A percentile compares a stretch with the other conserved stretches of the same genome.
Evolutionary conservation across 2,797 vertebrate genomes (phyloP).

Genomic region (Amblyraja radiata): DNA sequence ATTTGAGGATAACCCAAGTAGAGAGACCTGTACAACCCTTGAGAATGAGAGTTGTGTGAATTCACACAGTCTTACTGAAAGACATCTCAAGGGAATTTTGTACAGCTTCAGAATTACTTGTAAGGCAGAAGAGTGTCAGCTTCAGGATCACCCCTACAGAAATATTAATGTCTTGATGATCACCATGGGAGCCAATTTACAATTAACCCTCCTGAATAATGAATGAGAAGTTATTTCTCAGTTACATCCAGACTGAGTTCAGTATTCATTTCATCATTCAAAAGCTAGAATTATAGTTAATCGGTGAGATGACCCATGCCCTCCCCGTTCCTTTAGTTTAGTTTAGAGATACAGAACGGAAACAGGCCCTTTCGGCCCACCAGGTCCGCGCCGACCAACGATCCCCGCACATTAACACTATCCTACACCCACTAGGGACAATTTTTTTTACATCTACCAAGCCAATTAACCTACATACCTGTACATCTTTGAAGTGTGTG

Average conservation of each 20-base stretch:
- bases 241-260: neutral
- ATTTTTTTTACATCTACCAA: too few relatives aligned
- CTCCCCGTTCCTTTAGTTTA: neutral
- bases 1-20: neutral
- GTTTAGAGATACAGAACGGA: too few relatives aligned
- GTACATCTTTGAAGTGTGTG: too few relatives aligned
- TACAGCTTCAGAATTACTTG: neutral
- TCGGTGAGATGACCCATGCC: neutral
- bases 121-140: neutral
- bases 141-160: neutral
- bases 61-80: neutral
- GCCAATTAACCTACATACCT: too few relatives aligned
- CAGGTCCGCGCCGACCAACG: too few relatives aligned
- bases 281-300: neutral
- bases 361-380: too few relatives aligned
- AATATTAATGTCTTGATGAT: neutral
- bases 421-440: too few relatives aligned
- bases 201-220: neutral
- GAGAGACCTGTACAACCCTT: neutral
- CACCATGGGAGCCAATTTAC: neutral
- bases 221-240: neutral
- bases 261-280: neutral
- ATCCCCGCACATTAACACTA: too few relatives aligned
- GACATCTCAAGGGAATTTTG: neutral
- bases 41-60: neutral